Evolutionary conservation across 2,888 invertebrate genomes (phyloP), one percentile per base, ranked within the genome.

Genomic region (Bursaphelenchus okinawaensis): DNA sequence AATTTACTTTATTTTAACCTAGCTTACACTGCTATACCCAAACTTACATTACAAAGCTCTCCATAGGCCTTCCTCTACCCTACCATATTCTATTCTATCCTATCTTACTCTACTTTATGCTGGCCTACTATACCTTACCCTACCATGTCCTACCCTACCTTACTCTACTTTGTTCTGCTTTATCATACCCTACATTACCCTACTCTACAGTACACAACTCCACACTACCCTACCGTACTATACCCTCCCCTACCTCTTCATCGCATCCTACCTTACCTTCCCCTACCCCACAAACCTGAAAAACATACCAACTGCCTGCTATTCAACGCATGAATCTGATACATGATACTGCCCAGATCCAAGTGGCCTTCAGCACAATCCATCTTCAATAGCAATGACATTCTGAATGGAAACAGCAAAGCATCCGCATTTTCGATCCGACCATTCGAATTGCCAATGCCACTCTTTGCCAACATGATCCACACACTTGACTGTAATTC

Each of bases 381-480:
- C 28, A 54, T 29, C 16, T 64, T 31, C 4, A 65, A 31, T 16
- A 67, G 40, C n/a, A 68, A 58, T 1, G 70, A 62, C 70, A 70
- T 70, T 22, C 60, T 26, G 40, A 68, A 69, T n/a, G 62, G 56
- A 50, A 70, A 68, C 29, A 59, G 40, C 16, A 57, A 27, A 40
- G 31, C 54, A 19, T 62, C 50, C 52, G 31, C 23, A 19, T 66
- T 16, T 9, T 19, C 29, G 8, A 64, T 24, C 4, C 69, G 31
- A 1, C 57, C 55, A 6, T 66, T 56, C 12, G 19, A 3, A 16
- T 40, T 23, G 12, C 28, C 27, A 19, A 51, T 50, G 4, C 16
- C 16, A 59, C 22, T 40, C 24, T 51, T 50, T 1, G 64, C 64
- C 19, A 51, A 29, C 9, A 64, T 64, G 23, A 52, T 62, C 64